Percentiles rank a stretch among this genome's conserved stretches.
Conservation (phyloP, 30 jellyfish, hydroid and myxozoan species). For the Chrysaora quinquecirrha region DNA sequence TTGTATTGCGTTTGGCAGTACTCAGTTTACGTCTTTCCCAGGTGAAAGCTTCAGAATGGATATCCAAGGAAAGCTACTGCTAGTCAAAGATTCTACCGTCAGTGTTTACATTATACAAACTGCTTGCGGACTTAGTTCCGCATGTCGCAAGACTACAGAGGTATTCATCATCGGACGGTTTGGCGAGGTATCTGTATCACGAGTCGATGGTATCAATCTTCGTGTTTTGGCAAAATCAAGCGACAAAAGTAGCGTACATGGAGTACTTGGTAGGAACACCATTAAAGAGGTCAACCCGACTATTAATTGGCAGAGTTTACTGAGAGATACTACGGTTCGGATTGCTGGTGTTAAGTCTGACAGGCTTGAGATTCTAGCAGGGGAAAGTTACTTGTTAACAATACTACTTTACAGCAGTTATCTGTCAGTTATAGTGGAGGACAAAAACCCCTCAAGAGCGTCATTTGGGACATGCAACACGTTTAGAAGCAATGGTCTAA, state of each 20-base stretch:
- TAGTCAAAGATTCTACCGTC: conserved; percentile 12
- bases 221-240: conserved; percentile 15
- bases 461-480: conserved; percentile 24
- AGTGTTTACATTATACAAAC: conserved; percentile 13
- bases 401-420: conserved; percentile 20
- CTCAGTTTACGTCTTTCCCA: conserved; percentile 38
- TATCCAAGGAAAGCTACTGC: conserved; percentile 47
- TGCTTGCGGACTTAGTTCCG: conserved; percentile 41
- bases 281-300: conserved; percentile 3
- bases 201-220: conserved; percentile 1
- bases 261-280: neutral
- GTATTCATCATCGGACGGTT: conserved; percentile 27
- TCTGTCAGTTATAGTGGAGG: conserved; percentile 29
- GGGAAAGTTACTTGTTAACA: conserved; percentile 2
- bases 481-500: neutral
- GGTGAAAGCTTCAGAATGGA: conserved; percentile 37
- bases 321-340: conserved; percentile 50
- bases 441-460: neutral
- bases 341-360: conserved; percentile 30
- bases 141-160: conserved; percentile 46
- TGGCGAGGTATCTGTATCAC: conserved; percentile 52
- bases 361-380: conserved; percentile 38
- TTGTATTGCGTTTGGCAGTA: conserved; percentile 49
- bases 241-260: neutral
- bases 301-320: conserved; percentile 15